Evolutionary conservation across 2,113 vertebrate genomes (phyloP).

Genomic region (Gymnocephalus cernua): DNA sequence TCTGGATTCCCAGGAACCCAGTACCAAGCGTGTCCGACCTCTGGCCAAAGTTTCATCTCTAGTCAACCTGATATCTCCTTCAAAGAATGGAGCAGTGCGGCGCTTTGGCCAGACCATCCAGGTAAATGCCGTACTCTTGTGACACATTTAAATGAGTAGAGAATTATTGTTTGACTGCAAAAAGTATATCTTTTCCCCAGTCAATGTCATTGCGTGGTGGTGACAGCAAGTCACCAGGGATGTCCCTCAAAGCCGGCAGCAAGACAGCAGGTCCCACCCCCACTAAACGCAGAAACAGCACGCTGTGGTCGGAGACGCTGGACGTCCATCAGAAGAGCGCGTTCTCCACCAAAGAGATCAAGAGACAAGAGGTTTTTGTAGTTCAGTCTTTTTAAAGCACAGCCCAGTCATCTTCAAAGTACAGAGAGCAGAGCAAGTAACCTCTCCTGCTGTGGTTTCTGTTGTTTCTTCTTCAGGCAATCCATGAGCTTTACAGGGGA

Average conservation of each 20-base stretch:
- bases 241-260: conserved; percentile 87
- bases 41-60: conserved; percentile 94
- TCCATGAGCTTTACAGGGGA: conserved; percentile 94
- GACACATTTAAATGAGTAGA: not conserved
- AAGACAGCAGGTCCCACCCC: conserved; percentile 90
- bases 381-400: not conserved
- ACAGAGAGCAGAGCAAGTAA: not conserved
- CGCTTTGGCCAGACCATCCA: conserved; percentile 98
- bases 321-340: conserved; percentile 92
- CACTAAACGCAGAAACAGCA: conserved; percentile 92
- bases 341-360: conserved; percentile 95
- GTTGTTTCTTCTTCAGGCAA: conserved; percentile 85
- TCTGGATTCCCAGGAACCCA: conserved; percentile 89
- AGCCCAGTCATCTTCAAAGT: not conserved
- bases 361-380: conserved; percentile 93
- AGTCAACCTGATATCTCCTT: conserved; percentile 97
- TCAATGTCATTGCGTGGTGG: conserved; percentile 72
- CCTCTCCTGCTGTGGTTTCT: not conserved
- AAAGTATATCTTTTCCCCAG: conserved; percentile 26
- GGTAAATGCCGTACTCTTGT: conserved; percentile 79
- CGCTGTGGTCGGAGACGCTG: conserved; percentile 94
- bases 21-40: conserved; percentile 93
- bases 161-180: not conserved
- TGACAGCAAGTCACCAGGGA: conserved; percentile 87
- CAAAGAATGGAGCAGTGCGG: conserved; percentile 95